Percentiles rank a stretch among this genome's conserved stretches.
phyloP scores from a whole-genome alignment of 1,140 invertebrate species.

The Mactra quadrangularis region DNA sequence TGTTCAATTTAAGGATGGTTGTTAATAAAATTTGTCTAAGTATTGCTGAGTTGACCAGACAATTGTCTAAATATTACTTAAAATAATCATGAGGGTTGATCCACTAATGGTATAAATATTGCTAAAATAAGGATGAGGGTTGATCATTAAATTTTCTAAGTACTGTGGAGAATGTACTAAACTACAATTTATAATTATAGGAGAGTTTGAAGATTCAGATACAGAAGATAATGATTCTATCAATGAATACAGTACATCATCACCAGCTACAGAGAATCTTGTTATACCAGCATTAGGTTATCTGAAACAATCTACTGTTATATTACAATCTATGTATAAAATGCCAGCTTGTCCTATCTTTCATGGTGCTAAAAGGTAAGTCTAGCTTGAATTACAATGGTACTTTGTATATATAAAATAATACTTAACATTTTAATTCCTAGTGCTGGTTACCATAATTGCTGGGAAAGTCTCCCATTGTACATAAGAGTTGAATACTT shows the following conservation, averaged over 20 bases:
- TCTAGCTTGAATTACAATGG: too few species aligned
- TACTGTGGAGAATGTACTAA: too few species aligned
- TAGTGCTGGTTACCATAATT: not conserved
- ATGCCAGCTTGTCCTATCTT: conserved; percentile 98
- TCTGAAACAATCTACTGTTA: conserved; percentile 92
- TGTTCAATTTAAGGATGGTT: too few species aligned
- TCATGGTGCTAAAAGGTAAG: conserved; percentile 90
- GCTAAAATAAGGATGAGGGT: too few species aligned
- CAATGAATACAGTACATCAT: conserved; percentile 73
- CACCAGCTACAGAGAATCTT: conserved; percentile 85
- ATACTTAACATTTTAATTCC: too few species aligned
- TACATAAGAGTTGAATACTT: not conserved
- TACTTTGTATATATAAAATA: too few species aligned
- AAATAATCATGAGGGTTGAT: too few species aligned
- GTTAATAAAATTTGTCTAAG: too few species aligned
- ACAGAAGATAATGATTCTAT: conserved; percentile 80
- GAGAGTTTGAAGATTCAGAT: conserved; percentile 80
- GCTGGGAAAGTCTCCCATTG: not conserved
- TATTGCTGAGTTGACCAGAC: too few species aligned
- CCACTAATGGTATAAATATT: too few species aligned
- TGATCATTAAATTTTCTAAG: too few species aligned
- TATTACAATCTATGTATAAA: conserved; percentile 95
- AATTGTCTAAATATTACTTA: too few species aligned
- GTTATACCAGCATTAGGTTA: conserved; percentile 94
- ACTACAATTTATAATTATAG: conserved; percentile 68